A percentile compares a stretch with the other conserved stretches of the same genome.
These are phyloP conservation scores for Campylomormyrus numenius DNA, from an alignment of 2,113 vertebrate species.

Conservation along the genomic window DNA sequence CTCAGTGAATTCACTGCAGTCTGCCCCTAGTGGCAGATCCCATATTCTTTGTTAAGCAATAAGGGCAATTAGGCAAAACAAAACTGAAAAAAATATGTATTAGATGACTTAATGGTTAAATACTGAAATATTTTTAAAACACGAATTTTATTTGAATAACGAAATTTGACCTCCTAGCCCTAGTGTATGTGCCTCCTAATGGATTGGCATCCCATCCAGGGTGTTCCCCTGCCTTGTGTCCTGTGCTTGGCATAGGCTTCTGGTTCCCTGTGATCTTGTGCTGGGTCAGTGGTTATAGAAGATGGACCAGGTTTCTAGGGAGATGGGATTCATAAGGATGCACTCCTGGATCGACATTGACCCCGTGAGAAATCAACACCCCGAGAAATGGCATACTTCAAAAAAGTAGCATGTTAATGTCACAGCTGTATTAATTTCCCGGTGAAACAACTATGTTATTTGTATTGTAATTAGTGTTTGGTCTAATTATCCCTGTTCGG, in stretches of 20 bases:
- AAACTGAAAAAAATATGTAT: background rate
- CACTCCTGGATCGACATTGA: background rate
- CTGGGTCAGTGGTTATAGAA: background rate
- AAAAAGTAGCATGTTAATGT: background rate
- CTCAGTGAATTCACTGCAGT: background rate
- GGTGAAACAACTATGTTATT: background rate
- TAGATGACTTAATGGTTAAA: background rate
- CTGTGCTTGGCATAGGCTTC: background rate
- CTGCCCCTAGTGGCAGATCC: background rate
- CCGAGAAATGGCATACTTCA: background rate
- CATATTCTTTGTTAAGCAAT: background rate
- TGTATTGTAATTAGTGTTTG: background rate
- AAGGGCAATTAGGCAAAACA: background rate
- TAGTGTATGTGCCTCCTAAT: background rate
- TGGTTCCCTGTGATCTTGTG: background rate
- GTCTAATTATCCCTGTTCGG: background rate
- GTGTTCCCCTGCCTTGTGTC: background rate
- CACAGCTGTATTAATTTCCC: background rate
- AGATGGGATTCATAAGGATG: background rate
- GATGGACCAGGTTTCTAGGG: background rate
- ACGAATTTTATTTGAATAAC: background rate
- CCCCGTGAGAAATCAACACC: background rate
- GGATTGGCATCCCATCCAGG: background rate
- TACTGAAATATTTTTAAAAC: background rate
- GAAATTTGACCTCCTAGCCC: background rate